Evolutionary conservation across 2,113 vertebrate genomes (phyloP).

Genomic region (Cephalopholis sonnerati): DNA sequence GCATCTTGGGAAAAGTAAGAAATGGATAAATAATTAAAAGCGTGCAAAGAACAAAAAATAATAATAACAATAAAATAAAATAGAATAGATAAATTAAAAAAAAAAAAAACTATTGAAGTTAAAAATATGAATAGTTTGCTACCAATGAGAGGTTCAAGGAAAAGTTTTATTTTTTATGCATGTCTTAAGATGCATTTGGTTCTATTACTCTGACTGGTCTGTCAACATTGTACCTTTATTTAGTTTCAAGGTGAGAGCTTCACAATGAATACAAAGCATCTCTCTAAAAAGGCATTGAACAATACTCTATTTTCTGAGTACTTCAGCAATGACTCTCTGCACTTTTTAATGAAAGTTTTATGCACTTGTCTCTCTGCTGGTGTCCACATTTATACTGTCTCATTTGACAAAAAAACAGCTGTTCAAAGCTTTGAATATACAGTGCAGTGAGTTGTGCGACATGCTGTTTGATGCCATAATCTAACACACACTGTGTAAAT

Average conservation of each 20-base stretch:
- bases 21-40: no score
- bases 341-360: constrained; percentile 55
- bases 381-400: constrained; percentile 37
- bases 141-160: no score
- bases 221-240: no score
- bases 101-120: no score
- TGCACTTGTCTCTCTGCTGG: constrained; percentile 46
- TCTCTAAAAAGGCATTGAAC: background rate
- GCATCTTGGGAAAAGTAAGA: no score
- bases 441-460: constrained; percentile 17
- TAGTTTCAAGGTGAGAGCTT: background rate
- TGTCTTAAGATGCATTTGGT: no score
- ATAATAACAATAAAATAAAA: no score
- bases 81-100: no score
- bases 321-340: constrained; percentile 10
- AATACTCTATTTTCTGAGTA: constrained; percentile 8
- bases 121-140: no score
- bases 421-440: constrained; percentile 25
- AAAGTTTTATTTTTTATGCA: no score
- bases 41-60: no score
- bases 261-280: background rate
- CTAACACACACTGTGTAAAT: constrained; percentile 45
- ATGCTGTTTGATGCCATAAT: constrained; percentile 48
- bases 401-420: constrained; percentile 35
- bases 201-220: no score